phyloP scores from a whole-genome alignment of 2,113 vertebrate genomes.

The Tautogolabrus adspersus region DNA sequence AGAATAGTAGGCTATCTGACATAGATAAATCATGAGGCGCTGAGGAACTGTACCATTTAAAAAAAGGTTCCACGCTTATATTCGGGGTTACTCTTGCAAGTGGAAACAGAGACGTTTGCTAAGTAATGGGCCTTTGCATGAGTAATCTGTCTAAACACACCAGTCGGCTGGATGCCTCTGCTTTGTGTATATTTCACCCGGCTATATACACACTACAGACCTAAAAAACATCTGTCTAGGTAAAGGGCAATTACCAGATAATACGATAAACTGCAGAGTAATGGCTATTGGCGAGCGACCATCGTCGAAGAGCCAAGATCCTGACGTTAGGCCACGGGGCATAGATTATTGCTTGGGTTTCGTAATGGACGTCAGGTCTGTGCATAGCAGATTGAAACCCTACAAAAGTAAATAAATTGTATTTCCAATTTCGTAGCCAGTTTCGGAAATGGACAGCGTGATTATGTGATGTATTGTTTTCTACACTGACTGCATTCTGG shows the following conservation, averaged over 20 bases:
- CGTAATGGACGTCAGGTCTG: slow-evolving; percentile 58
- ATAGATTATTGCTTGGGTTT: slow-evolving; percentile 67
- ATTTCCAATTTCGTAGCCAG: neutral
- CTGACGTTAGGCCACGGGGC: slow-evolving; percentile 72
- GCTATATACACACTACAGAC: neutral
- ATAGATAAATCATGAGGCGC: neutral
- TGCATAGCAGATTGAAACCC: slow-evolving; percentile 15
- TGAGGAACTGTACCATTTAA: neutral
- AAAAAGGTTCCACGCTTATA: neutral
- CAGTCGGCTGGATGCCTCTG: slow-evolving; percentile 31
- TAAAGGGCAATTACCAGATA: slow-evolving; percentile 10
- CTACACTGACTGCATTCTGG: slow-evolving; percentile 46
- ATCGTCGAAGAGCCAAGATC: slow-evolving; percentile 58
- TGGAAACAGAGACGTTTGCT: slow-evolving; percentile 5
- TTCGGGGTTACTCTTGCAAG: neutral
- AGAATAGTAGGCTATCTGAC: neutral
- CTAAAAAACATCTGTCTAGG: slow-evolving; percentile 3
- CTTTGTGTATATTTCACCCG: slow-evolving; percentile 38
- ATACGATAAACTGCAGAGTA: slow-evolving; percentile 39
- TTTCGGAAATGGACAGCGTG: neutral
- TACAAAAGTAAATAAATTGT: neutral
- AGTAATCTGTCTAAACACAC: slow-evolving; percentile 36
- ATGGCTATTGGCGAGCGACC: slow-evolving; percentile 49
- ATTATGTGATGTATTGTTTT: slow-evolving; percentile 16
- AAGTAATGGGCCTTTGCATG: slow-evolving; percentile 58